phyloP scores from a whole-genome alignment of 2,888 invertebrate genomes.

The Scaptomyza parva region DNA sequence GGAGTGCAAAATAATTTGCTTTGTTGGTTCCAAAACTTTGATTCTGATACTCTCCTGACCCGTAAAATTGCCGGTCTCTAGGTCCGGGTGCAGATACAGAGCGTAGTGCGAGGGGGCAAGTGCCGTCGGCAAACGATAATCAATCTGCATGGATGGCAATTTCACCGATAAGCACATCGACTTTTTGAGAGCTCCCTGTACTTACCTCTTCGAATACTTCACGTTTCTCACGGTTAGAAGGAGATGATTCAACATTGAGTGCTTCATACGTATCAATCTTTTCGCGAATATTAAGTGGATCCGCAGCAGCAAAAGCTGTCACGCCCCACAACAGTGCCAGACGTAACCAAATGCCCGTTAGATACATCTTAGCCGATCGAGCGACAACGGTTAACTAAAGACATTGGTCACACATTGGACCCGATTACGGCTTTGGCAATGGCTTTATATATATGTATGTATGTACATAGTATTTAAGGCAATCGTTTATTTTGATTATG shows the following conservation, averaged over 20 bases:
- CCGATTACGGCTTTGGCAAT: slow-evolving; percentile 8
- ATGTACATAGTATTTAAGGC: slow-evolving; percentile 27
- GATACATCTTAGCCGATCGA: slow-evolving; percentile 59
- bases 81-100: slow-evolving; percentile 88
- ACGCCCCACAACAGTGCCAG: slow-evolving; percentile 60
- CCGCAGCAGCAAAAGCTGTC: slow-evolving; percentile 53
- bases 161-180: background rate
- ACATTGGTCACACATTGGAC: background rate
- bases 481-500: slow-evolving; percentile 48
- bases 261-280: slow-evolving; percentile 16
- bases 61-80: slow-evolving; percentile 86
- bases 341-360: slow-evolving; percentile 32
- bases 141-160: slow-evolving; percentile 40
- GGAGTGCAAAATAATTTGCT: slow-evolving; percentile 87
- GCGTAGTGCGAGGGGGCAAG: slow-evolving; percentile 88
- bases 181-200: background rate
- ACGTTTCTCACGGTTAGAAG: slow-evolving; percentile 13
- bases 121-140: slow-evolving; percentile 86
- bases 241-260: background rate
- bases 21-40: slow-evolving; percentile 83
- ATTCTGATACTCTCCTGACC: slow-evolving; percentile 87
- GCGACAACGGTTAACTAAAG: slow-evolving; percentile 50
- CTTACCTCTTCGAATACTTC: slow-evolving; percentile 38
- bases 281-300: slow-evolving; percentile 9
- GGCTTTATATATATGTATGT: no score